Percentiles rank a stretch among this genome's conserved stretches.
Conservation (phyloP, 2,888 invertebrate genomes). For the Cheilosia soror region DNA sequence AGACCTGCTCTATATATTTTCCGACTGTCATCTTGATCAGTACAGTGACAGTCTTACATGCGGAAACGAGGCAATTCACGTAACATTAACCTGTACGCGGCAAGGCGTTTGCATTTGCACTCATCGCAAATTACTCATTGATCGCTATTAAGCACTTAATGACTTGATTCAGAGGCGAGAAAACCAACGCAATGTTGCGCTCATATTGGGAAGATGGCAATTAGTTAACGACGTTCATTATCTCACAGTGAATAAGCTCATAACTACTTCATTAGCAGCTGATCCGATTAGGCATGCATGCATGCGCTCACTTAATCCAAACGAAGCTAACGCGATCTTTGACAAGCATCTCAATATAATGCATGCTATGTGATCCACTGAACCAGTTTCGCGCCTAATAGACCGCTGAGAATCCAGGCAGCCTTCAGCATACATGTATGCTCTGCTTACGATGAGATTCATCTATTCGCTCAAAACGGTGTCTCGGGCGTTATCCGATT, state of each 20-base stretch:
- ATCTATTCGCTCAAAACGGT: background rate
- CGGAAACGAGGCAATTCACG: background rate
- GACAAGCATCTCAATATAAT: constrained; percentile 59
- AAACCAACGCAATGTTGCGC: constrained; percentile 17
- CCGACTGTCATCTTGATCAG: no score
- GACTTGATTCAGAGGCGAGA: constrained; percentile 26
- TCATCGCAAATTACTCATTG: constrained; percentile 42
- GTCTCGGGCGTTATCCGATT: constrained; percentile 57
- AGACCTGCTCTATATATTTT: no score
- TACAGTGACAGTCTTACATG: background rate
- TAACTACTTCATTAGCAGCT: constrained; percentile 65
- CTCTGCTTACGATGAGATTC: constrained; percentile 38
- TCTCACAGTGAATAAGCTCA: constrained; percentile 38
- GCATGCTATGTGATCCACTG: constrained; percentile 34
- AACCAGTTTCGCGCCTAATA: constrained; percentile 43
- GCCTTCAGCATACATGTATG: background rate
- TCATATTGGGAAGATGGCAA: constrained; percentile 60
- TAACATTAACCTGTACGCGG: background rate
- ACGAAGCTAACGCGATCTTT: constrained; percentile 44
- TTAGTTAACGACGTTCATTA: constrained; percentile 56
- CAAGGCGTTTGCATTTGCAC: background rate
- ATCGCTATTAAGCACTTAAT: constrained; percentile 52
- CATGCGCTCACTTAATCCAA: constrained; percentile 61
- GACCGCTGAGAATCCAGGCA: constrained; percentile 25
- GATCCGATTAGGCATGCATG: constrained; percentile 60